Base-by-base conservation (phyloP, 2,888 invertebrate species). In the Deilephila porcellus region DNA sequence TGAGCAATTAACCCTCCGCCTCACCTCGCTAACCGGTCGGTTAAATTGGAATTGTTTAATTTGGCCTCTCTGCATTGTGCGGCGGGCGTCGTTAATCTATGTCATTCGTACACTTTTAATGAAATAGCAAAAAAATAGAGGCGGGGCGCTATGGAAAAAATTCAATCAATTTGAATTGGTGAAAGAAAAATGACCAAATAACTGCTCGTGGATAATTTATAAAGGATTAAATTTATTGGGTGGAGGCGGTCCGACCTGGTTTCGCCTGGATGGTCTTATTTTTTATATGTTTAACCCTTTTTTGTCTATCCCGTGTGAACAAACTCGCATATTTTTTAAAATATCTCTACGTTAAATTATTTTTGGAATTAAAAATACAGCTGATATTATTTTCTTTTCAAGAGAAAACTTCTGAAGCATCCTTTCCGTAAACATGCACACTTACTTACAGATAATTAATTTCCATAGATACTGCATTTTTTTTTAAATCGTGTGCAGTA, bases 41-140 rank as follows among this genome's bases (percentile, higher is more conserved):
- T 85, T 88, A 88, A 88, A 88, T 88, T 88, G 84, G 85, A 88
- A 88, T 87, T 86, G 86, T 88, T 89, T 86, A 85, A 88, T 87
- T 87, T 78, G 77, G 79, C 79, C 77, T 74, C 78, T 78, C 78
- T 82, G 82, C 82, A 83, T 81, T 82, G 82, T 82, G 78, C 79
- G 75, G 75, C 70, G 74, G 70, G 34, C 74, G 79, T 84, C 84
- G 84, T 86, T 86, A 84, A 87, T 87, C 85, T 81, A 79, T 81
- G 81, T 82, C 84, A 78, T 79, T 82, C 77, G 77, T 79, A 79
- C 74, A 52, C 53, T 73, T 70, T 74, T 76, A 79, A 76, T 79
- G 74, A 76, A 78, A 76, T 73, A 74, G 70, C n/a, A 73, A 73
- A 71, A n/a, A 73, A 60, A 70, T 64, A 64, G 64, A 64, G 45